phyloP scores from a whole-genome alignment of 2,888 invertebrate genomes.

The Limnephilus auricula region DNA sequence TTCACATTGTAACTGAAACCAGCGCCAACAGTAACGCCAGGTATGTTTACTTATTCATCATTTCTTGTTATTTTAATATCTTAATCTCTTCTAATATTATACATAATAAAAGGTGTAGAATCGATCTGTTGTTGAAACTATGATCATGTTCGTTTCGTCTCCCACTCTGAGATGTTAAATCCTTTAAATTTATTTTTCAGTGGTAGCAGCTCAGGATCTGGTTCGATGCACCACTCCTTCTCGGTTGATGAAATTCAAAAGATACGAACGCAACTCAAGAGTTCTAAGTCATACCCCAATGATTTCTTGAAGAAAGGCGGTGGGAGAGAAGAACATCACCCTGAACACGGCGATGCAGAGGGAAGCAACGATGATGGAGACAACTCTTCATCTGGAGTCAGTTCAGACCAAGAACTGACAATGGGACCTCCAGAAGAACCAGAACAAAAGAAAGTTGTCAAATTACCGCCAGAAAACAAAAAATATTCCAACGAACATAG shows the following conservation, averaged over 20 bases:
- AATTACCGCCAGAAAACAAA: constrained; percentile 57
- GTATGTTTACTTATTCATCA: constrained; percentile 68
- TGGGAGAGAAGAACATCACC: constrained; percentile 70
- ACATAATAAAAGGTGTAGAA: too few relatives aligned
- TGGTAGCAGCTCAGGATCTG: constrained; percentile 85
- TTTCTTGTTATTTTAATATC: not conserved
- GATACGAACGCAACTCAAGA: constrained; percentile 89
- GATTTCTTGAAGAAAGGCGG: constrained; percentile 80
- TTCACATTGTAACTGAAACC: constrained; percentile 77
- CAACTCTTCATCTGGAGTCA: constrained; percentile 92
- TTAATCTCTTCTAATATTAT: not conserved
- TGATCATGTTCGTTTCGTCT: not conserved
- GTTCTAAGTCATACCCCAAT: constrained; percentile 92
- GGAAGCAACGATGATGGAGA: constrained; percentile 86
- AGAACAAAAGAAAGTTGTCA: constrained; percentile 68
- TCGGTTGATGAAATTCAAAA: constrained; percentile 94
- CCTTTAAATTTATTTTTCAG: constrained; percentile 72
- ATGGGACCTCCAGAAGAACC: constrained; percentile 74
- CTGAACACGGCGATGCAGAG: constrained; percentile 67
- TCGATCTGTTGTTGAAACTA: not conserved
- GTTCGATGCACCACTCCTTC: constrained; percentile 90
- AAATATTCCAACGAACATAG: constrained; percentile 58
- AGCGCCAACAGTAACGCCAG: constrained; percentile 88
- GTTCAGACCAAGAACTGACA: constrained; percentile 88
- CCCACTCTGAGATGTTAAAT: constrained; percentile 31